Evolutionary conservation across 2,888 invertebrate genomes (phyloP).

Genomic region (Drosophila mercatorum): DNA sequence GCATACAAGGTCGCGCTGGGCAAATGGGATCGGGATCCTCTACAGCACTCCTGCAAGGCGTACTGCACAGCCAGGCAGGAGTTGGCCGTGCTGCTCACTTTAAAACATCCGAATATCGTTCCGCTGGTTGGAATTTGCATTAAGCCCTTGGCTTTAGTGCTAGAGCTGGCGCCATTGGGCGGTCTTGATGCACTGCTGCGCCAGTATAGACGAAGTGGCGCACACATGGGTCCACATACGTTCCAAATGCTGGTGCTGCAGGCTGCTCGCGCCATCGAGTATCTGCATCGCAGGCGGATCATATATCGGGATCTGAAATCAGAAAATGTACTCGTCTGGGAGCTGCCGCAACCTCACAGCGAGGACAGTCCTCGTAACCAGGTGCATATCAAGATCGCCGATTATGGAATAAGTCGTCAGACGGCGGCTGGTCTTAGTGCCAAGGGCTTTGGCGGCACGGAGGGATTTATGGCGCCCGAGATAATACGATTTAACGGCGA

Average conservation of each 20-base stretch:
- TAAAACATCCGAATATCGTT: slow-evolving; percentile 96
- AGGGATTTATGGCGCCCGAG: slow-evolving; percentile 99
- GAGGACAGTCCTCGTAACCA: slow-evolving; percentile 88
- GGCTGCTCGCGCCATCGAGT: slow-evolving; percentile 96
- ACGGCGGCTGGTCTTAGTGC: slow-evolving; percentile 91
- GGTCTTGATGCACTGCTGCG: slow-evolving; percentile 93
- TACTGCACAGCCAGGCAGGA: slow-evolving; percentile 98
- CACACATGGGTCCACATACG: slow-evolving; percentile 91
- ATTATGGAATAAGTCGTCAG: slow-evolving; percentile 96
- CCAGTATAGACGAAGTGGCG: slow-evolving; percentile 94
- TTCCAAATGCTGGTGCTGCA: slow-evolving; percentile 95
- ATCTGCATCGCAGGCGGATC: slow-evolving; percentile 95
- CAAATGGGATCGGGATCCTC: slow-evolving; percentile 97
- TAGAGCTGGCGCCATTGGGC: slow-evolving; percentile 95
- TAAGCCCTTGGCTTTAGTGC: slow-evolving; percentile 93
- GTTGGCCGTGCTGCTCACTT: slow-evolving; percentile 92
- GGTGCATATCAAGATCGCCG: slow-evolving; percentile 97
- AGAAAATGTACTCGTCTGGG: slow-evolving; percentile 99
- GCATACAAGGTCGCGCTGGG: slow-evolving; percentile 89
- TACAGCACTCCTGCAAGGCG: slow-evolving; percentile 96
- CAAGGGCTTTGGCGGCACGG: slow-evolving; percentile 99
- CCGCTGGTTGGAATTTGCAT: slow-evolving; percentile 95
- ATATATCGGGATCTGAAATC: slow-evolving; percentile 93
- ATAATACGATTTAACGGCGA: slow-evolving; percentile 99
- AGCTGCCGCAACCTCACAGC: slow-evolving; percentile 91